phyloP scores from a whole-genome alignment of 2,888 invertebrate species.

The Sarcophaga carnaria region DNA sequence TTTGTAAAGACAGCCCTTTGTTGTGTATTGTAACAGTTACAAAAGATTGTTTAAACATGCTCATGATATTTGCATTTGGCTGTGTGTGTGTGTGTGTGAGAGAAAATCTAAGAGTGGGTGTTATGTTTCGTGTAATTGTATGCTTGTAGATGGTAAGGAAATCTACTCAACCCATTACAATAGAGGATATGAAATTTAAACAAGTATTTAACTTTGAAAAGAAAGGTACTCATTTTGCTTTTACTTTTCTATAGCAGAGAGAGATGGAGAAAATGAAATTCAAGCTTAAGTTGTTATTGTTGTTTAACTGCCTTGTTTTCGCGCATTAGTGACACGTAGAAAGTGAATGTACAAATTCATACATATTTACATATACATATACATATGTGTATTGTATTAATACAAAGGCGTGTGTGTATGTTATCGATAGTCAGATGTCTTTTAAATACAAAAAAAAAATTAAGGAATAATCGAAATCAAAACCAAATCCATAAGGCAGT shows the following conservation, averaged over 20 bases:
- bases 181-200: conserved; percentile 46
- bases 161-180: background rate
- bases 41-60: conserved; percentile 56
- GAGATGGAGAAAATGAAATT: conserved; percentile 27
- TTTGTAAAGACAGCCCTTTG: conserved; percentile 56
- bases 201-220: conserved; percentile 49
- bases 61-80: background rate
- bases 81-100: background rate
- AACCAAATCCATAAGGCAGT: conserved; percentile 27
- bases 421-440: background rate
- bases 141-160: background rate
- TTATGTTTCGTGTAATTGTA: background rate
- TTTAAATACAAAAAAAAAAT: conserved; percentile 10
- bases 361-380: background rate
- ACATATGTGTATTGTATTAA: background rate
- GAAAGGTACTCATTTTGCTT: background rate
- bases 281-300: conserved; percentile 62
- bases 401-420: background rate
- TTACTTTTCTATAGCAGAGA: conserved; percentile 17
- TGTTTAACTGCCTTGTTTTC: conserved; percentile 59
- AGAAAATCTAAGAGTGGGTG: background rate
- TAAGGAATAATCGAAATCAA: conserved; percentile 1
- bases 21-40: conserved; percentile 48
- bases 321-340: conserved; percentile 56
- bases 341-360: background rate